Base-by-base conservation (phyloP, 2,797 vertebrate genomes). In the Eutrigla gurnardus region DNA sequence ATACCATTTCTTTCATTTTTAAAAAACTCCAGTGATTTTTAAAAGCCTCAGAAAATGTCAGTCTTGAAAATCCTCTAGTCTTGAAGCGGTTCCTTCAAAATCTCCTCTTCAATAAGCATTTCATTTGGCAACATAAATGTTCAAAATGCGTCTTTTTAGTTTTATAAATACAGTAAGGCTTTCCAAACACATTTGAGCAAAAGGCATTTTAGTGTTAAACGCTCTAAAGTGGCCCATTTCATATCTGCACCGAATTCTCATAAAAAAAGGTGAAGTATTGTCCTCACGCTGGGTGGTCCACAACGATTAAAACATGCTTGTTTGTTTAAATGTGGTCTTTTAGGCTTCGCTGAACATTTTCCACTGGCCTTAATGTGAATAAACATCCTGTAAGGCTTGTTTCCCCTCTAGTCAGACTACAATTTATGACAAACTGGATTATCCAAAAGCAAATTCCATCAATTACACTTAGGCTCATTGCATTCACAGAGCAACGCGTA, bases 41-140 rank as follows among this genome's bases (percentile, higher is more conserved):
- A 79, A 82, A 82, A 73, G 68, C 35, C 42, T 40, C 59, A 65
- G 52, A 78, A 49, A 77, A 52, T 33, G 2, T 52, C 42, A 14
- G 9, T 65, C 40, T n/a, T 32, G 5, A 71, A 42, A 9, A 43
- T 25, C 45, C 15, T 52, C 18, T 62, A 46, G 35, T 72, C 17
- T 59, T 73, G 6, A 62, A 75, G 73, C 50, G 9, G 40, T 77
- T 35, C 43, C 60, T 67, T 74, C 33, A 45, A 11, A 35, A 32
- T 45, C 43, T 73, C 25, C 33, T n/a, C 36, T 80, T 75, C 11
- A 37, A 33, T 53, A 53, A 70, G 35, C 15, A 61, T 37, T 70
- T 35, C 42, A 50, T 89, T 90, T 91, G 86, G 88, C 87, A 90
- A 82, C 54, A 74, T 4, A 46, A 52, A 57, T 70, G 32, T 78